Percentiles rank a stretch among this genome's conserved stretches.
Conservation (phyloP, 2,113 vertebrate species). For the Ciconia stormi region DNA sequence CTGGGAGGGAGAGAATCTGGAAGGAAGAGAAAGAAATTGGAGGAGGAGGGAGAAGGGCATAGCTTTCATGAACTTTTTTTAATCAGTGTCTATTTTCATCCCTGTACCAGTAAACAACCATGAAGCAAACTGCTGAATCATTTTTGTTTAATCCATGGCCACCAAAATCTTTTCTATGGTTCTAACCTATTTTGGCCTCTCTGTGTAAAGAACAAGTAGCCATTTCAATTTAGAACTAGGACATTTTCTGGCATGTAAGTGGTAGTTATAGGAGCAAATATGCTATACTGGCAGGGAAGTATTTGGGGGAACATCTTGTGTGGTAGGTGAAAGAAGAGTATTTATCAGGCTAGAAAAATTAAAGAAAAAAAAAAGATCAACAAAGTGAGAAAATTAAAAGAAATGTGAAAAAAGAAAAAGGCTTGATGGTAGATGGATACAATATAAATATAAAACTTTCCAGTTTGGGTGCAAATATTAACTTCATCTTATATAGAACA, state of each 20-base stretch:
- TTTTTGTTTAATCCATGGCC: neutral
- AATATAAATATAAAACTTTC: neutral
- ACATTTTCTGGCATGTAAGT: neutral
- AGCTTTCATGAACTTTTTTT: neutral
- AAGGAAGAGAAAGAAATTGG: neutral
- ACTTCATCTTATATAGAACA: neutral
- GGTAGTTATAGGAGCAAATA: neutral
- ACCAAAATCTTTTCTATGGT: neutral
- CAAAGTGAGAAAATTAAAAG: neutral
- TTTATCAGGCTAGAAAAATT: neutral
- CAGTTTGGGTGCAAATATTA: neutral
- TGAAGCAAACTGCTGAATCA: neutral
- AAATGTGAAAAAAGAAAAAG: neutral
- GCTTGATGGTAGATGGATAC: neutral
- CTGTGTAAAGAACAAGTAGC: neutral
- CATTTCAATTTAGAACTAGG: neutral
- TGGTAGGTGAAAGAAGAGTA: neutral
- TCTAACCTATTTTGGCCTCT: neutral
- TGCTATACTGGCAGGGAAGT: neutral
- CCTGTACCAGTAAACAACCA: neutral
- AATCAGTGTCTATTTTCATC: neutral
- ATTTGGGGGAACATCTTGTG: neutral
- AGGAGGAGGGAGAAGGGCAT: neutral
- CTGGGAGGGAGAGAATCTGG: neutral
- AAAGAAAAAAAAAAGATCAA: neutral